A percentile compares a stretch with the other conserved stretches of the same genome.
Evolutionary conservation across 2,797 vertebrate species (phyloP).

Genomic region (Melopsittacus undulatus): DNA sequence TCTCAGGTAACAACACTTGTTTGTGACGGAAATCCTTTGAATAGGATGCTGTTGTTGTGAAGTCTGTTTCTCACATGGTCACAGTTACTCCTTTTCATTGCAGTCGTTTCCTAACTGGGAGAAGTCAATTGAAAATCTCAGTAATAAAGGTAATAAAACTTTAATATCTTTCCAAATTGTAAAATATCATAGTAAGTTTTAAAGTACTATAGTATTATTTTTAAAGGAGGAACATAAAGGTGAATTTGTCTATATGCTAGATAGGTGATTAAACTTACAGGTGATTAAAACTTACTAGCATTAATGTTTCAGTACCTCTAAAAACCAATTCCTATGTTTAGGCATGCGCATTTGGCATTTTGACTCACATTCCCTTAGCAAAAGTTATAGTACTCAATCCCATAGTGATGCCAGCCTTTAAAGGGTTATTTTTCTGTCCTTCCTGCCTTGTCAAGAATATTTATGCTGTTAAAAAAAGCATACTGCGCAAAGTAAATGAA

Average conservation of each 20-base stretch:
- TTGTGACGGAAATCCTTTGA: neutral
- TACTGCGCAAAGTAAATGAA: neutral
- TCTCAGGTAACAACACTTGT: neutral
- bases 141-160: constrained; percentile 64
- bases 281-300: neutral
- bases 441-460: neutral
- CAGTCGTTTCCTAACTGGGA: constrained; percentile 81
- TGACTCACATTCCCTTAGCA: neutral
- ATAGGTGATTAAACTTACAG: neutral
- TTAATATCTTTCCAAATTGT: neutral
- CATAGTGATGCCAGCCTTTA: neutral
- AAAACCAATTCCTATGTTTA: neutral
- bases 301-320: neutral
- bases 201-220: neutral
- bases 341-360: neutral
- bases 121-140: constrained; percentile 45
- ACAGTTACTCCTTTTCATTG: constrained; percentile 54
- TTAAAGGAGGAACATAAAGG: neutral
- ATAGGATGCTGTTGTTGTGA: neutral
- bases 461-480: neutral
- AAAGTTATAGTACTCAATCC: neutral
- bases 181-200: neutral
- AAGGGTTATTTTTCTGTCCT: neutral
- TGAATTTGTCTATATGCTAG: neutral
- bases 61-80: neutral